These are phyloP conservation scores for Archips crataeganus DNA, from an alignment of 2,888 invertebrate species.

Conservation along the genomic window DNA sequence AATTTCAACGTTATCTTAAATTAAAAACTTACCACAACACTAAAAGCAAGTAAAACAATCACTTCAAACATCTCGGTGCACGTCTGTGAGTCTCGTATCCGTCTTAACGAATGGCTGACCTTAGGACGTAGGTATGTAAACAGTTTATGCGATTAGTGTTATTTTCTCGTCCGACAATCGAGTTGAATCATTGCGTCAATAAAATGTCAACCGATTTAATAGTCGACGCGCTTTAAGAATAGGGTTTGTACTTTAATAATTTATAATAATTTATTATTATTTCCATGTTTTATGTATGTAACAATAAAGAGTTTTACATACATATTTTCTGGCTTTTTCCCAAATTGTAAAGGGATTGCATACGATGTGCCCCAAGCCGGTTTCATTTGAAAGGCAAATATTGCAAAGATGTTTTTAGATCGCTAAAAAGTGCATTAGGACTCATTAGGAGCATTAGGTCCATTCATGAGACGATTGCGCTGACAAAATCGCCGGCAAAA, in stretches of 20 bases:
- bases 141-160: neutral
- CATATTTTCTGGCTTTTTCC: too few species aligned
- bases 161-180: neutral
- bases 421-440: too few species aligned
- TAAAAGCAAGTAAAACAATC: neutral
- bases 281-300: too few species aligned
- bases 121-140: conserved; percentile 7
- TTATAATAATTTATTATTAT: too few species aligned
- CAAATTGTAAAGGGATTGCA: too few species aligned
- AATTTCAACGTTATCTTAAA: too few species aligned
- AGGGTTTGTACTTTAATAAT: neutral
- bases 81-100: neutral
- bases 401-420: too few species aligned
- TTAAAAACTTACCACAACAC: neutral
- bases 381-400: too few species aligned
- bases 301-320: too few species aligned
- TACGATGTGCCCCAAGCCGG: too few species aligned
- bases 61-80: neutral
- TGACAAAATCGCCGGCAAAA: neutral
- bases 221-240: neutral
- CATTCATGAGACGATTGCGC: too few species aligned
- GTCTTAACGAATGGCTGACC: conserved; percentile 4
- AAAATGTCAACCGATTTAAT: neutral
- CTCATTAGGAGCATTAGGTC: too few species aligned
- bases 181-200: neutral